A percentile compares a stretch with the other conserved stretches of the same genome.
phyloP scores from a whole-genome alignment of 2,797 vertebrate genomes.

The Gymnoscopelus braueri region DNA sequence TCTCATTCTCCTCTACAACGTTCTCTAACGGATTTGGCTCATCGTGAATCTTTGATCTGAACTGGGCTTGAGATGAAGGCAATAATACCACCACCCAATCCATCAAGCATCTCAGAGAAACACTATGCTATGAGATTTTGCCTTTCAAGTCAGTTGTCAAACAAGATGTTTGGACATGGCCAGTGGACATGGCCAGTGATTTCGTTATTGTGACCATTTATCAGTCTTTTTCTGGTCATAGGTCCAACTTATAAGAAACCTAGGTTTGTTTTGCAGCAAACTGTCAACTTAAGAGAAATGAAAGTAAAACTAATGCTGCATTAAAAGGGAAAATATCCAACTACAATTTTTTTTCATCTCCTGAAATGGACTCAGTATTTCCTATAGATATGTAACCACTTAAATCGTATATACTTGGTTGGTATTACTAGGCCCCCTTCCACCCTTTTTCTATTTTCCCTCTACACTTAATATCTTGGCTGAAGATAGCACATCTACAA shows the following conservation, averaged over 20 bases:
- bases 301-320: background rate
- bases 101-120: constrained; percentile 6
- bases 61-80: too few relatives aligned
- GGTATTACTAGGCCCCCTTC: too few relatives aligned
- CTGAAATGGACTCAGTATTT: too few relatives aligned
- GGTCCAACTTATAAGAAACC: constrained; percentile 21
- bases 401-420: too few relatives aligned
- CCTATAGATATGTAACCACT: too few relatives aligned
- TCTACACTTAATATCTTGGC: too few relatives aligned
- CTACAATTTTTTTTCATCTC: too few relatives aligned
- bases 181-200: constrained; percentile 21
- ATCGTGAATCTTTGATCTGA: background rate
- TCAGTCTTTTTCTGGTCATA: constrained; percentile 5
- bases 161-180: constrained; percentile 10
- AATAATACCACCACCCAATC: background rate
- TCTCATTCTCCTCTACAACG: too few relatives aligned
- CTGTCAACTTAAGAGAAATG: background rate
- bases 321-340: too few relatives aligned
- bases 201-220: background rate
- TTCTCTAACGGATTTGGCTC: background rate
- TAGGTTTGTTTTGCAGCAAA: background rate
- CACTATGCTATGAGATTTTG: background rate
- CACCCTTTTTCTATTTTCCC: too few relatives aligned
- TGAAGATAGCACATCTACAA: too few relatives aligned
- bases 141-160: background rate